A percentile compares a stretch with the other conserved stretches of the same genome.
These are phyloP conservation scores for Mayetiola destructor DNA, from an alignment of 2,888 invertebrate genomes.

Conservation along the genomic window DNA sequence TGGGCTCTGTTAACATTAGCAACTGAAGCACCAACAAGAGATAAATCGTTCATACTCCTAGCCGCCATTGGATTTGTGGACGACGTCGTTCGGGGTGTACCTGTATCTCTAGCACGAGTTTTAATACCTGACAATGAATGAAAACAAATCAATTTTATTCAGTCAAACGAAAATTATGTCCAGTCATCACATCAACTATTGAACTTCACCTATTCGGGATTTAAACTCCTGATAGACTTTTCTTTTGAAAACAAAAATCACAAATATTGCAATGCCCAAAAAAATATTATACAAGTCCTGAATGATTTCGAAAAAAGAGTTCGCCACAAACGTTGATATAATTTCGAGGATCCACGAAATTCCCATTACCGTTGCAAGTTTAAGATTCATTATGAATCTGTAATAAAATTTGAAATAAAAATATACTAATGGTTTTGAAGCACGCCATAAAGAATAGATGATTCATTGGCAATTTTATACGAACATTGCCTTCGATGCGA, in stretches of 20 bases:
- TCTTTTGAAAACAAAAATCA: slow-evolving; percentile 55
- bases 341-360: slow-evolving; percentile 57
- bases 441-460: background rate
- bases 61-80: too few relatives aligned
- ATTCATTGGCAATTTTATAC: background rate
- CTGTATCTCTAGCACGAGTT: too few relatives aligned
- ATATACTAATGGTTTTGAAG: slow-evolving; percentile 13
- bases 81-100: too few relatives aligned
- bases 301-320: slow-evolving; percentile 37
- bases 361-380: slow-evolving; percentile 67
- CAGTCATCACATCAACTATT: too few relatives aligned
- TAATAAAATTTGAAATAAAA: background rate
- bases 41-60: too few relatives aligned
- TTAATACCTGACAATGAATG: too few relatives aligned
- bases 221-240: slow-evolving; percentile 46
- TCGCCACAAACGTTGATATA: slow-evolving; percentile 42
- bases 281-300: slow-evolving; percentile 53
- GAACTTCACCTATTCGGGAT: slow-evolving; percentile 40
- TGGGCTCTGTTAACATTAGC: too few relatives aligned
- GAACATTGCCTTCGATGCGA: background rate
- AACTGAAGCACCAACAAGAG: too few relatives aligned
- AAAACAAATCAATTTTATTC: too few relatives aligned
- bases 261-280: slow-evolving; percentile 58
- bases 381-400: slow-evolving; percentile 55
- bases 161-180: too few relatives aligned